phyloP scores from a whole-genome alignment of 2,797 vertebrate species.

The Periparus ater region DNA sequence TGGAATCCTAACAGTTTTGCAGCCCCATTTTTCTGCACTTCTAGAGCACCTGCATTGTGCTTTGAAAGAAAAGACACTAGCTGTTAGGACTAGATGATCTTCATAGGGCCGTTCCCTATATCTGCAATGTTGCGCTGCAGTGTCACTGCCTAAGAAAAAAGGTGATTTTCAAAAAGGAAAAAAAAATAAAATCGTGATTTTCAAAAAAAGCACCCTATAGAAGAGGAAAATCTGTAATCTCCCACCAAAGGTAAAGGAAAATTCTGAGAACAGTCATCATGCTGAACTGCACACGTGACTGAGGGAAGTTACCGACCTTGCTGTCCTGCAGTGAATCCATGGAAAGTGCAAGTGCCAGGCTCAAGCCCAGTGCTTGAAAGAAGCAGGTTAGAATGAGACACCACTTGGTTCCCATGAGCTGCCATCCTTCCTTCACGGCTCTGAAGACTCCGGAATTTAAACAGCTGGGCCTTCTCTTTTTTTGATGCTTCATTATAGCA shows the following conservation, averaged over 20 bases:
- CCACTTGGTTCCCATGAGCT: not conserved
- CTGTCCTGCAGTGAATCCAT: not conserved
- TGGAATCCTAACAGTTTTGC: not conserved
- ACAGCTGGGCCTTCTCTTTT: not conserved
- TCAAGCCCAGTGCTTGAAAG: not conserved
- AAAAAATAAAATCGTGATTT: not conserved
- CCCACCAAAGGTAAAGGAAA: not conserved
- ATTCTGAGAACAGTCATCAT: not conserved
- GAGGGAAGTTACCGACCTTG: not conserved
- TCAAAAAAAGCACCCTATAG: not conserved
- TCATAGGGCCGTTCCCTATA: not conserved
- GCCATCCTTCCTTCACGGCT: not conserved
- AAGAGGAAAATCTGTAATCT: not conserved
- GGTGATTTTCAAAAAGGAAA: not conserved
- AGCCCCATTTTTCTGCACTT: not conserved
- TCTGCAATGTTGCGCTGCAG: not conserved
- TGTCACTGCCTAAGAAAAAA: accelerated
- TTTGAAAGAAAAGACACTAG: not conserved
- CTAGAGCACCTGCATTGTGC: not conserved
- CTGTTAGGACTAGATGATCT: not conserved
- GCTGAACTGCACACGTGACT: not conserved
- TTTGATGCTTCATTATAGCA: not conserved
- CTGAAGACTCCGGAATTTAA: conserved; percentile 16
- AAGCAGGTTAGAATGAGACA: not conserved
- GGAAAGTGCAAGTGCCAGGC: not conserved